Evolutionary conservation across 2,888 invertebrate genomes (phyloP).

Genomic region (Melangyna quadrimaculata): DNA sequence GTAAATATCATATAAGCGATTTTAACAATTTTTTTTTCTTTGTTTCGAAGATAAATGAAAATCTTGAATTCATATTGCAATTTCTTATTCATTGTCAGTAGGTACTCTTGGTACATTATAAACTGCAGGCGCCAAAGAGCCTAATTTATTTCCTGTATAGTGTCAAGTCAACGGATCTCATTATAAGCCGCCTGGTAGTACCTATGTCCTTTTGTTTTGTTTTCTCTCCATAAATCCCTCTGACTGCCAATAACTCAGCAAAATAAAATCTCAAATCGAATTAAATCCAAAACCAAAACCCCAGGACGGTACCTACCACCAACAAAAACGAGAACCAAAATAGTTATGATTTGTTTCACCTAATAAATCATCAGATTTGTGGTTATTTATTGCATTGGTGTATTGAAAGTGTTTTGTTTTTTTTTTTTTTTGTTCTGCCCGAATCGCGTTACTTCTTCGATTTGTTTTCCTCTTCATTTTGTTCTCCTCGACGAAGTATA

Average conservation of each 20-base stretch:
- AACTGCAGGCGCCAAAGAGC: background rate
- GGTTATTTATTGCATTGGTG: slow-evolving; percentile 70
- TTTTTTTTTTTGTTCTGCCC: too few relatives aligned
- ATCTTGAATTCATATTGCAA: background rate
- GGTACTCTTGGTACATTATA: background rate
- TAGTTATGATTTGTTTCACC: slow-evolving; percentile 72
- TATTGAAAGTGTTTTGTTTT: slow-evolving; percentile 67
- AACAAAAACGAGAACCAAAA: slow-evolving; percentile 14
- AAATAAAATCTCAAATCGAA: slow-evolving; percentile 54
- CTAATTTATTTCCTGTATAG: background rate
- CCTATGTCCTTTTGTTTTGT: slow-evolving; percentile 3
- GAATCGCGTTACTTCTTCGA: slow-evolving; percentile 36
- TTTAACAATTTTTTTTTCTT: too few relatives aligned
- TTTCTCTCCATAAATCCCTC: slow-evolving; percentile 7
- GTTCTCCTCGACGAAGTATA: background rate
- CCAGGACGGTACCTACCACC: slow-evolving; percentile 2
- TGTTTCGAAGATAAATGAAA: too few relatives aligned
- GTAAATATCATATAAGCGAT: too few relatives aligned
- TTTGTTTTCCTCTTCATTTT: slow-evolving; percentile 12
- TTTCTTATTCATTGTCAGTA: background rate
- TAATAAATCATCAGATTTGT: slow-evolving; percentile 72
- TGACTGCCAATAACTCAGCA: slow-evolving; percentile 44
- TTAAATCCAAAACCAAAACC: slow-evolving; percentile 16
- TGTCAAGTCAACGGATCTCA: background rate
- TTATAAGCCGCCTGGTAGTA: background rate